Percentiles rank a stretch among this genome's conserved stretches.
These are phyloP conservation scores for Pachypeltis micranthus DNA, from an alignment of 1,140 invertebrate species.

Conservation along the genomic window DNA sequence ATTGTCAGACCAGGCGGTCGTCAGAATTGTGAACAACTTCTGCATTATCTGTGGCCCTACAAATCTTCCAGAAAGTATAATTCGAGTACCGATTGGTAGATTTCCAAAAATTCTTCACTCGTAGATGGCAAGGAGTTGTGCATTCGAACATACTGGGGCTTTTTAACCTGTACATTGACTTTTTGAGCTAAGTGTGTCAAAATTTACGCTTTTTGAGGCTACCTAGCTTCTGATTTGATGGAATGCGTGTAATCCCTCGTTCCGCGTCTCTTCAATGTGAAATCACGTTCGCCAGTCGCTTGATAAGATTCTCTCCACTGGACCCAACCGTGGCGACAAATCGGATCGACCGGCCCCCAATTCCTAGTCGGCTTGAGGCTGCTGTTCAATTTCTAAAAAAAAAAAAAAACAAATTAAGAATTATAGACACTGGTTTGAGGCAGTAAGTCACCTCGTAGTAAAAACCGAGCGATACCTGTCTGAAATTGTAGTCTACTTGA, in stretches of 20 bases:
- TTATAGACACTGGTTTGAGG: neutral
- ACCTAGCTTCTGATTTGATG: slow-evolving; percentile 33
- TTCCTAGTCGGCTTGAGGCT: slow-evolving; percentile 44
- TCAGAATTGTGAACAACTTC: too few species aligned
- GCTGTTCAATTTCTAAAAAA: slow-evolving; percentile 42
- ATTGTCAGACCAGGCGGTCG: too few species aligned
- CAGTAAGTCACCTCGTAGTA: neutral
- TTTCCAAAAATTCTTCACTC: too few species aligned
- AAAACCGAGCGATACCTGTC: slow-evolving; percentile 28
- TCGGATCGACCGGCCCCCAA: slow-evolving; percentile 49
- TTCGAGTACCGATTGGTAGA: too few species aligned
- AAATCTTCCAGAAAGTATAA: too few species aligned
- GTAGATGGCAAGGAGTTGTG: too few species aligned
- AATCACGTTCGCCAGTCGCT: slow-evolving; percentile 40
- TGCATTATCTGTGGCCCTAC: too few species aligned
- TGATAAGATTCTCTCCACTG: slow-evolving; percentile 34
- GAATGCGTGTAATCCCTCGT: slow-evolving; percentile 47
- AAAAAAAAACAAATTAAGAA: neutral
- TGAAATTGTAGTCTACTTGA: slow-evolving; percentile 36
- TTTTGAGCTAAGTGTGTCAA: too few species aligned
- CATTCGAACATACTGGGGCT: too few species aligned
- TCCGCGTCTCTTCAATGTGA: slow-evolving; percentile 43
- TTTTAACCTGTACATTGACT: too few species aligned
- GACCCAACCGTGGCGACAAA: slow-evolving; percentile 46
- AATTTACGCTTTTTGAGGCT: too few species aligned